Conservation (phyloP, 2,888 invertebrate species). For the Diplolepis rosae region DNA sequence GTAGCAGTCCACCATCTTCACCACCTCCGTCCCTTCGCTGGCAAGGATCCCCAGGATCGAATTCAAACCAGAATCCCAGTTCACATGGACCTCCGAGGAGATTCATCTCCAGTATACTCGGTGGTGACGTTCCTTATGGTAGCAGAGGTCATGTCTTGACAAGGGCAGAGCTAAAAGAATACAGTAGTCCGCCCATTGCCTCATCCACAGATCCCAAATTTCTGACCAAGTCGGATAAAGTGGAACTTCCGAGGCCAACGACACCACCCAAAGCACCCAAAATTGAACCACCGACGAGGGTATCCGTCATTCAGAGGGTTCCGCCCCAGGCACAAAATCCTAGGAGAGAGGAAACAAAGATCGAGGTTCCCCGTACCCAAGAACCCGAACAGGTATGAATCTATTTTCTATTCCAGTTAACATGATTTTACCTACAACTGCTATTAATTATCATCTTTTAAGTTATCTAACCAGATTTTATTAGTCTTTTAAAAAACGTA, state of each 20-base stretch:
- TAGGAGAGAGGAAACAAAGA: constrained; percentile 66
- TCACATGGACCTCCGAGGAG: constrained; percentile 76
- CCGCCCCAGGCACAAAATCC: constrained; percentile 74
- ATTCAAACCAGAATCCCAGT: constrained; percentile 44
- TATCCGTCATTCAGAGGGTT: constrained; percentile 89
- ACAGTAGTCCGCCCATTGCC: constrained; percentile 75
- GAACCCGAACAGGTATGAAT: constrained; percentile 71
- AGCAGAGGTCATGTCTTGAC: constrained; percentile 86
- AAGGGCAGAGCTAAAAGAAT: constrained; percentile 87
- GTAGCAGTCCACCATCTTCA: constrained; percentile 65
- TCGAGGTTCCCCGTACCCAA: constrained; percentile 68
- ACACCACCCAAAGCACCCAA: constrained; percentile 79
- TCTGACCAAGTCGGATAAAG: constrained; percentile 75
- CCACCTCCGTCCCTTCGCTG: constrained; percentile 61
- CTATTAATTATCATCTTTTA: too few species aligned
- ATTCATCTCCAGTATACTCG: constrained; percentile 87
- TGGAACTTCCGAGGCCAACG: constrained; percentile 71
- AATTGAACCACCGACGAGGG: constrained; percentile 80
- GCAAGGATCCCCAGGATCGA: constrained; percentile 52
- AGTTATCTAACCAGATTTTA: too few species aligned
- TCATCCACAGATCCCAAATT: constrained; percentile 77
- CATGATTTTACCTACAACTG: too few species aligned
- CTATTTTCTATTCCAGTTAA: not conserved
- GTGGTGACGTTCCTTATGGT: constrained; percentile 88
- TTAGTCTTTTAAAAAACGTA: too few species aligned